A percentile compares a stretch with the other conserved stretches of the same genome.
These are phyloP conservation scores for Sinosuthora webbiana DNA, from an alignment of 2,113 vertebrate genomes.

Conservation along the genomic window DNA sequence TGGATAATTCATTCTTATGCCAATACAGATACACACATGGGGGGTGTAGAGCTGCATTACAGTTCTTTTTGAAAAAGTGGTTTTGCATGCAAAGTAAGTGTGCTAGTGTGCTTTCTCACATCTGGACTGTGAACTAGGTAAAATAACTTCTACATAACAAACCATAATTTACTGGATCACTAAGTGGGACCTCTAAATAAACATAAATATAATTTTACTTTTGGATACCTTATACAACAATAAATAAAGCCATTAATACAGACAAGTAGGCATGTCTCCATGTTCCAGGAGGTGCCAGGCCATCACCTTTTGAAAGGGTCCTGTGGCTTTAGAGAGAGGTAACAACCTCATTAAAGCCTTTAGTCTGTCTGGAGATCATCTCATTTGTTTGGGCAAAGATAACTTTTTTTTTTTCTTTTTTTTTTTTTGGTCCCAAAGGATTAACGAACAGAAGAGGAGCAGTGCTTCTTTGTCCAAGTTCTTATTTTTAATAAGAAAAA, in stretches of 20 bases:
- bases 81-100: background rate
- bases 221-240: background rate
- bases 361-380: background rate
- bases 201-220: background rate
- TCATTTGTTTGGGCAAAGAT: slow-evolving; percentile 21
- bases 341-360: slow-evolving; percentile 32
- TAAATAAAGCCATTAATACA: background rate
- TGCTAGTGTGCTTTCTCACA: background rate
- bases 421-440: background rate
- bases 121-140: background rate
- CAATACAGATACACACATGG: background rate
- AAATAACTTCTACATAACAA: background rate
- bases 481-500: slow-evolving; percentile 37
- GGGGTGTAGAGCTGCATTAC: background rate
- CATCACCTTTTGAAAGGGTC: background rate
- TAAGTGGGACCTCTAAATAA: background rate
- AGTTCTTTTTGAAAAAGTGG: background rate
- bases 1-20: slow-evolving; percentile 7
- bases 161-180: background rate
- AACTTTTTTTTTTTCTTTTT: background rate
- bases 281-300: background rate
- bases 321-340: background rate
- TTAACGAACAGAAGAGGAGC: slow-evolving; percentile 17
- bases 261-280: background rate
- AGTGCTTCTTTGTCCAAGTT: background rate